Evolutionary conservation across 2,797 vertebrate species (phyloP), one percentile per base, ranked within the genome.

Genomic region (Oreochromis grahami): DNA sequence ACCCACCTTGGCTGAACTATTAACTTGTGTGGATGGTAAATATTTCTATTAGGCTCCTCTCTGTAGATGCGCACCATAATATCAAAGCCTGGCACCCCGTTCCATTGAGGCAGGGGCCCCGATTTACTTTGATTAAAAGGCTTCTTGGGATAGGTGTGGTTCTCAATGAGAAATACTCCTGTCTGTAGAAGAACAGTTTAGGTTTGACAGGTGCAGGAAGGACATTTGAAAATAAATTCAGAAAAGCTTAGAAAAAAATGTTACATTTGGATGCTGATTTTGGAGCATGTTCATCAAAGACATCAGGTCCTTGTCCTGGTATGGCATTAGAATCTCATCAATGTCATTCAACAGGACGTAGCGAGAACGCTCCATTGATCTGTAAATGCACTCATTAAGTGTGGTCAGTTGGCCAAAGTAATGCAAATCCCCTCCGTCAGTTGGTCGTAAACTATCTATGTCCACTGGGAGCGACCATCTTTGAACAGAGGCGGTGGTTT

Each of bases 341-440:
- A 95, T 90, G 78, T 96, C 95, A 15, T 93, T 91, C 50, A 96
- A 15, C 63, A 94, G 77, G 43, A 96, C 89, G 13, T 94, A 96
- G 52, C 81, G 91, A 2, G 93, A 95, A 3, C 58, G 84, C 4
- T 89, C 83, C 95, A 96, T 96, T 79, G 92, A 91, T 76, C 94
- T 91, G 82, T 96, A 94, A n/a, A 95, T 63, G 48, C 95, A 96
- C 58, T 95, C 95, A 10, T 95, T n/a, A n/a, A n/a, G n/a, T n/a
- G n/a, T n/a, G n/a, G n/a, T n/a, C n/a, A n/a, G n/a, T n/a, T n/a
- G n/a, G n/a, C n/a, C n/a, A n/a, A n/a, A n/a, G n/a, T n/a, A n/a
- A n/a, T n/a, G n/a, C n/a, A n/a, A n/a, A n/a, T n/a, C n/a, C n/a
- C n/a, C n/a, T n/a, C n/a, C n/a, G n/a, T n/a, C n/a, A n/a, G n/a